Evolutionary conservation across 2,797 vertebrate species (phyloP), one percentile per base, ranked within the genome.

Genomic region (Eidolon dupreanum): DNA sequence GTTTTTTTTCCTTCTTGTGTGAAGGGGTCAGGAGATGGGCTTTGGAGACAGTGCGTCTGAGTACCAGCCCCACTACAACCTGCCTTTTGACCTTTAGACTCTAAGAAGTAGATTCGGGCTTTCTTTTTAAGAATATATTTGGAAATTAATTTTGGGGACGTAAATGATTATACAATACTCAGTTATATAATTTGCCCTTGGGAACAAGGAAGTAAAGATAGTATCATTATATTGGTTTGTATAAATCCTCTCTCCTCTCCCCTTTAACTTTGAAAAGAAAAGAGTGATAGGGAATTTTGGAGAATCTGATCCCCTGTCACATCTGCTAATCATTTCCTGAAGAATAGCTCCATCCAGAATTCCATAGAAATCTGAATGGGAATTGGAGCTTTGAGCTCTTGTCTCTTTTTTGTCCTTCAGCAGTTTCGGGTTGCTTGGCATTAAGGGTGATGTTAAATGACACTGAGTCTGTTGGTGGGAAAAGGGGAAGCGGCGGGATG

Each of bases 11-110:
- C 43, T 53, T 49, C 59, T 75, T 43, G 20, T 46, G 20, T 82
- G 13, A 36, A 57, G 41, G 55, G 55, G 81, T 57, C 36, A 57
- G 51, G 22, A 92, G 74, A 17, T 10, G 16, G 31, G 36, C 41
- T 85, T 66, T 83, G 87, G 79, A 89, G 53, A 41, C 90, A 79
- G 31, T 74, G 0, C 0, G n/a, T 73, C 63, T 10, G 6, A 43
- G 53, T 63, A 53, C 71, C 13, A 36, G 71, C n/a, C 43, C 24
- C 51, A 3, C 43, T 6, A 11, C 65, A 71, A 43, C 36, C 57
- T 92, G 31, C 65, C 77, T 75, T 92, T 53, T 70, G 83, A 82
- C 89, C 79, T 94, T 41, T 91, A 61, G 74, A 86, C 1, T 81
- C 61, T 73, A 63, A 78, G 88, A 86, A 77, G 71, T 77, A 71